These are phyloP conservation scores for Garrulus glandarius DNA, from an alignment of 2,797 vertebrate species.

Conservation along the genomic window DNA sequence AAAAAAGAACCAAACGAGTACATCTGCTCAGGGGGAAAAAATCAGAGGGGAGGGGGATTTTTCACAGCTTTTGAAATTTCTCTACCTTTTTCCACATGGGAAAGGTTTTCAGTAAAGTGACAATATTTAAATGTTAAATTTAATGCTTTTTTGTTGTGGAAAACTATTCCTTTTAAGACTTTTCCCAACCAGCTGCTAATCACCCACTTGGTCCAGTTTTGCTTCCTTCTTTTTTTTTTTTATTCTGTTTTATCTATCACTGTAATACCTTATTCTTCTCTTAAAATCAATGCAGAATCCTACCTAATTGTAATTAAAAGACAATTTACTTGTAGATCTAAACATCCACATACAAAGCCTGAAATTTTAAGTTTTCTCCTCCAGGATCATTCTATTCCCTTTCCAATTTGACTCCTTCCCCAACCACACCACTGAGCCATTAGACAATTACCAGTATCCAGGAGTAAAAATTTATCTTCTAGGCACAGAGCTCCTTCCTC, in stretches of 20 bases:
- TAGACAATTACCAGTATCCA: background rate
- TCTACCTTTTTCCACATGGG: background rate
- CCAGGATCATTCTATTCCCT: background rate
- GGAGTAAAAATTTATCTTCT: background rate
- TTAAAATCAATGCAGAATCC: background rate
- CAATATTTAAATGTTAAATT: background rate
- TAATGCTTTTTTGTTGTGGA: background rate
- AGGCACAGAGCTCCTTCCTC: background rate
- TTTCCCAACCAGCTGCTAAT: background rate
- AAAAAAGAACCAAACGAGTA: fast-evolving
- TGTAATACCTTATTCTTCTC: background rate
- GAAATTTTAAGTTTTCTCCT: background rate
- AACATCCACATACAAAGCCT: background rate
- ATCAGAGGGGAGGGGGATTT: background rate
- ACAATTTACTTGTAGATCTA: background rate
- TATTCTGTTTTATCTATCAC: background rate
- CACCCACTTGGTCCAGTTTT: background rate
- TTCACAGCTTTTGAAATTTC: background rate
- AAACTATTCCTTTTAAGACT: background rate
- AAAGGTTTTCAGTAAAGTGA: background rate
- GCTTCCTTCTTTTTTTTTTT: background rate
- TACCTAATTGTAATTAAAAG: background rate
- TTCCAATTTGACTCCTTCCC: background rate
- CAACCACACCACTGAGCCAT: background rate
- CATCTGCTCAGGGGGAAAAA: background rate